Conservation (phyloP, 2,797 vertebrate species). For the Amazona ochrocephala region DNA sequence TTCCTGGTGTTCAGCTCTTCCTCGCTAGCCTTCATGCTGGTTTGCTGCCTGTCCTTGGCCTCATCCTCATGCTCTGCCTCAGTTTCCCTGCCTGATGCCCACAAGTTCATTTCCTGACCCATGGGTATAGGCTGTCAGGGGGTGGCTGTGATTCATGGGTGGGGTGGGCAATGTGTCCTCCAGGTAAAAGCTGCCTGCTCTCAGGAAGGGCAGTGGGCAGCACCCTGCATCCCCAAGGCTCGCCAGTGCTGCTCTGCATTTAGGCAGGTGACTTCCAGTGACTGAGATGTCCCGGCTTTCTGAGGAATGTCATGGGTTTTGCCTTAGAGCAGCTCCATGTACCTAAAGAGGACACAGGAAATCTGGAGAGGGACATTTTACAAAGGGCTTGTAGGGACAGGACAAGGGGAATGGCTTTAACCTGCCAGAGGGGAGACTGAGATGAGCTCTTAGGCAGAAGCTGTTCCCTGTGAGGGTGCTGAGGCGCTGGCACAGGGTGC, state of each 20-base stretch:
- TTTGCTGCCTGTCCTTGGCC: neutral
- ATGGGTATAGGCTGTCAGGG: fast-evolving
- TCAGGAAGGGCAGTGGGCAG: neutral
- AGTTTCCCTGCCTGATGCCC: neutral
- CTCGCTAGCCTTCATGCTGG: fast-evolving
- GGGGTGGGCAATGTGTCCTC: fast-evolving
- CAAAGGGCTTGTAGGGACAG: too few species aligned
- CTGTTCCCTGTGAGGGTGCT: too few species aligned
- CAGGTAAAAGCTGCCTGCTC: neutral
- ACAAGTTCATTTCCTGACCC: fast-evolving
- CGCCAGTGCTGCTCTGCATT: fast-evolving
- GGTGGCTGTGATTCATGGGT: neutral
- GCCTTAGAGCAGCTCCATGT: too few species aligned
- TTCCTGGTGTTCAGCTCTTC: neutral
- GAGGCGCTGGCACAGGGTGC: too few species aligned
- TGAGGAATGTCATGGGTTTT: fast-evolving
- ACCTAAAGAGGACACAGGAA: too few species aligned
- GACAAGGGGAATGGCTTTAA: too few species aligned
- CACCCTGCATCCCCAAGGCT: fast-evolving
- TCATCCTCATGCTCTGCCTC: neutral
- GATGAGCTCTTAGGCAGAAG: too few species aligned
- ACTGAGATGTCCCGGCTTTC: neutral
- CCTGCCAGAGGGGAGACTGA: too few species aligned
- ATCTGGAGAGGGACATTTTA: too few species aligned
- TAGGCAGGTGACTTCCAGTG: neutral